Base-by-base conservation (phyloP, 2,888 invertebrate species). In the Prosopocoilus inquinatus region DNA sequence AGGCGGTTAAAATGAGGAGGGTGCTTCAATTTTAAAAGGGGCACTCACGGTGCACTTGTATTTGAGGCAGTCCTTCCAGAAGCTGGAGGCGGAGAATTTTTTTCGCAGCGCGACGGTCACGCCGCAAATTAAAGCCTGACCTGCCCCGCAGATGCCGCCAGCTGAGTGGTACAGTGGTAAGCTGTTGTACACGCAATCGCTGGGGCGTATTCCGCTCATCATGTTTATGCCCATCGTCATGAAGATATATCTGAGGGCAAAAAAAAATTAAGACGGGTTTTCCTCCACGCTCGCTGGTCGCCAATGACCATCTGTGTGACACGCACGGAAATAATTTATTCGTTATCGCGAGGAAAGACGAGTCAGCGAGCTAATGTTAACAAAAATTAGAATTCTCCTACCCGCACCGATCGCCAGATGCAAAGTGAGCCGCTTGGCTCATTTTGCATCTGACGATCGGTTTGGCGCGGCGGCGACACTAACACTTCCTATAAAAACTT, bases 101-200 rank as follows among this genome's bases (percentile, higher is more conserved):
- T 84, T 83, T 35, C 93, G 81, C 54, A 99, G 77, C 9, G 90
- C 94, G 49, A 92, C 85, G 1, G 93, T 87, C 36, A 86, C 83
- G 44, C 96, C 96, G 78, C 82, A 86, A 50, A 87, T 78, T 36
- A 90, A 75, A 1, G 89, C 85, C 64, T 89, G 90, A 5, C 94
- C 91, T 2, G 88, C 83, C 50, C 94, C 94, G 39, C 95, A 81
- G 66, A 93, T 84, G 32, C 96, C 96, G 51, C 96, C 96, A 9
- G 95, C 92, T 35, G 92, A 89, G 76, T 99, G 98, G 76, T 98
- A 98, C 51, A 98, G 81, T 2, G 98, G 98, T 69, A 98, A 82
- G 0, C 94, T 84, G 73, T 92, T 90, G 78, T 98, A 98, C 66
- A 96, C 79, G 12, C 91, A 81, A 76, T 98, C 97, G 28, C 84